Evolutionary conservation across 2,888 invertebrate species (phyloP).

Genomic region (Globia sparganii): DNA sequence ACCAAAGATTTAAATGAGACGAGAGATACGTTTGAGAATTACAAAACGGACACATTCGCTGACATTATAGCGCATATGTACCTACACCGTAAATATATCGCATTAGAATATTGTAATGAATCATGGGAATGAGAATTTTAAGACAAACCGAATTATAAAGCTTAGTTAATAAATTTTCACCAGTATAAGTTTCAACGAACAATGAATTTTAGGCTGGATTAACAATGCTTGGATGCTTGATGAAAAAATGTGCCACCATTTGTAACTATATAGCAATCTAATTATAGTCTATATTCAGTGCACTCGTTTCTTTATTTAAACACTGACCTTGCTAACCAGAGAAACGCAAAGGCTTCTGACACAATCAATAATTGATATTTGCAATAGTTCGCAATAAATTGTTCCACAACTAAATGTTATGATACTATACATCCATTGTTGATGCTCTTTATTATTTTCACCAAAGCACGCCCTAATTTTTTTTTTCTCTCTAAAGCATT

Average conservation of each 20-base stretch:
- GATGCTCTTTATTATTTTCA: constrained; percentile 24
- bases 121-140: constrained; percentile 68
- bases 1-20: constrained; percentile 70
- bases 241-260: constrained; percentile 39
- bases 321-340: constrained; percentile 43
- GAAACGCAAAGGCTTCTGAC: constrained; percentile 23
- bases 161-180: constrained; percentile 34
- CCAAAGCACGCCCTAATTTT: constrained; percentile 7
- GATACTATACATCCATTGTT: constrained; percentile 25
- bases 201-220: constrained; percentile 36
- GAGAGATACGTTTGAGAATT: constrained; percentile 71
- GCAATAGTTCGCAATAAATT: constrained; percentile 21
- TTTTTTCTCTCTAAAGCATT: background rate
- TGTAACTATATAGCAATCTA: constrained; percentile 18
- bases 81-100: constrained; percentile 62
- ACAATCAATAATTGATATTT: constrained; percentile 45
- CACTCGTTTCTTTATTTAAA: constrained; percentile 26
- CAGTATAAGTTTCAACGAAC: constrained; percentile 40
- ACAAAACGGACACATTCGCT: constrained; percentile 66
- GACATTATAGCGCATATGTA: constrained; percentile 58
- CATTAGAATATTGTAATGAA: constrained; percentile 69
- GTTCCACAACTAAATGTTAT: background rate
- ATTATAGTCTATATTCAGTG: constrained; percentile 33
- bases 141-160: constrained; percentile 50
- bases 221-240: constrained; percentile 15